These are phyloP conservation scores for Rhinatrema bivittatum DNA, from an alignment of 2,797 vertebrate species.

Conservation along the genomic window DNA sequence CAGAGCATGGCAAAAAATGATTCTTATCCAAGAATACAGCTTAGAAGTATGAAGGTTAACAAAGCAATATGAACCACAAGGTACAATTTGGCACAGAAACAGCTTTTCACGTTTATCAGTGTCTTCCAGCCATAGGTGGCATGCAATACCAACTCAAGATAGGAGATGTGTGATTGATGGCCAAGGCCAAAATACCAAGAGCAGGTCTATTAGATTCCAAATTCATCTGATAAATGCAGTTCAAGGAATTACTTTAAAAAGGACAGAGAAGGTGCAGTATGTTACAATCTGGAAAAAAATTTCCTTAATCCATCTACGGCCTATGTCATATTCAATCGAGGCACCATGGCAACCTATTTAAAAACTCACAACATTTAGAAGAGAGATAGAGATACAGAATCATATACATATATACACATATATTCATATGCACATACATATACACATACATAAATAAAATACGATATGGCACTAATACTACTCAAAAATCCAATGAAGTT, in stretches of 20 bases:
- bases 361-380: no score
- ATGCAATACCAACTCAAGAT: constrained; percentile 8
- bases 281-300: not conserved
- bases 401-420: no score
- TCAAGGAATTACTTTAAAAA: not conserved
- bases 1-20: constrained; percentile 5
- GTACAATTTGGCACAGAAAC: constrained; percentile 11
- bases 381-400: no score
- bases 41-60: constrained; percentile 24
- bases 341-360: no score
- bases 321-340: no score
- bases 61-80: constrained; percentile 11
- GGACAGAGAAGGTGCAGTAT: not conserved
- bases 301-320: no score
- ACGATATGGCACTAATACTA: no score
- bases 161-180: constrained; percentile 17
- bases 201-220: not conserved
- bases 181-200: constrained; percentile 11
- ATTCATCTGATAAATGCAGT: constrained; percentile 2
- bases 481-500: no score
- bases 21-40: constrained; percentile 12
- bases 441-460: no score
- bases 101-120: constrained; percentile 15
- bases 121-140: constrained; percentile 22
- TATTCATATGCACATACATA: no score